Evolutionary conservation across 2,888 invertebrate genomes (phyloP).

Genomic region (Celastrina argiolus): DNA sequence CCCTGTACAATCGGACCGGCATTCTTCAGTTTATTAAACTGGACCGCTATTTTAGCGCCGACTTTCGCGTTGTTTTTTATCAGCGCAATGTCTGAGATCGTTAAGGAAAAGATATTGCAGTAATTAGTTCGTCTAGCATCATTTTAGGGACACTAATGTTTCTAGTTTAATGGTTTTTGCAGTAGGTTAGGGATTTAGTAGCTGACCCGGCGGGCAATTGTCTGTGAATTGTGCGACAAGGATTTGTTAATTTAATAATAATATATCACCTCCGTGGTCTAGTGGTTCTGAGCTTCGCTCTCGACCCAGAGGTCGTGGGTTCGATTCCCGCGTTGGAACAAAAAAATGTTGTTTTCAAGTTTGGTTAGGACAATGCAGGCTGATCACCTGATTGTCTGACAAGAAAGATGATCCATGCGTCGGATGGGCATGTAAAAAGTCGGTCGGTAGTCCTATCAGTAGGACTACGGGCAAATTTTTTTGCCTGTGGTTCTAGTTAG

Average conservation of each 20-base stretch:
- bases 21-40: slow-evolving; percentile 70
- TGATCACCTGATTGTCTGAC: no score
- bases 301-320: no score
- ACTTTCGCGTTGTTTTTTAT: slow-evolving; percentile 95
- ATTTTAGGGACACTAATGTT: slow-evolving; percentile 49
- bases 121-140: slow-evolving; percentile 54
- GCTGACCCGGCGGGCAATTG: neutral
- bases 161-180: slow-evolving; percentile 53
- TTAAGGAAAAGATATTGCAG: slow-evolving; percentile 59
- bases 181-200: slow-evolving; percentile 20
- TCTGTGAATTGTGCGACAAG: neutral
- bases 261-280: no score
- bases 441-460: no score
- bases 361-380: no score
- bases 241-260: neutral
- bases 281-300: no score
- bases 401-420: no score
- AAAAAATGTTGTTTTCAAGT: no score
- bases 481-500: no score
- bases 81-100: slow-evolving; percentile 87
- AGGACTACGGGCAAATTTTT: no score
- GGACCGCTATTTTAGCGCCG: slow-evolving; percentile 87
- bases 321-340: no score
- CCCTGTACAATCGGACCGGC: slow-evolving; percentile 34
- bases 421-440: no score